Base-by-base conservation (phyloP, 2,888 invertebrate genomes). In the Xestoiulus laeticollis region DNA sequence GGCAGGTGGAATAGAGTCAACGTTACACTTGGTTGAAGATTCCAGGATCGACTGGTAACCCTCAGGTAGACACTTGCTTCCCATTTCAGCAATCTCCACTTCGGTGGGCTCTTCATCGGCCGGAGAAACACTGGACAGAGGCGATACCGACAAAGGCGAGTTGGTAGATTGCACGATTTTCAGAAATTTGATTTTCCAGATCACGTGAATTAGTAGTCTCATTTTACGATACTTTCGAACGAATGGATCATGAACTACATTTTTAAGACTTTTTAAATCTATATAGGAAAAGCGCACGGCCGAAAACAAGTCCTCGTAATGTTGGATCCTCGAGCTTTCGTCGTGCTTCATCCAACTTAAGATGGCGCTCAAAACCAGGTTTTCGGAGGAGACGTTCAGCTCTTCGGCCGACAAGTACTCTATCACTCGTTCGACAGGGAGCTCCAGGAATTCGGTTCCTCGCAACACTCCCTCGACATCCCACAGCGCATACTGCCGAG, bases 401-500 rank as follows among this genome's bases (percentile, higher is more conserved):
- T 68, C 87, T 22, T 89, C 88, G 86, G 87, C 32, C 5, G 86
- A 87, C 0, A 89, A 86, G 78, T 89, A 89, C 8, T 53, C n/a
- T 14, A 59, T 32, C n/a, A 88, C 33, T 8, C 30, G 83, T 5
- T 68, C 53, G 22, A 89, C 85, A 3, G 89, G 82, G 8, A 90
- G 89, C n/a, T 89, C 89, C 38, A 90, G 43, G 87, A 90, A 89
- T 14, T 85, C 89, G 53, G 44, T 85, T 83, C 89, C 88, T 82
- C 87, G 85, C 32, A 87, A 87, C 8, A 90, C 89, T 30, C 83
- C 38, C 1, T 89, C 86, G 83, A 90, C 90, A 84, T 90, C 89
- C 90, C 90, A 90, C 19, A 90, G 86, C 5, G 90, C 89, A 16
- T 89, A 85, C 32, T 89, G 87, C 86, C 87, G 87, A 16, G 90